phyloP scores from a whole-genome alignment of 2,797 vertebrate genomes.

The Meriones psammophilus region DNA sequence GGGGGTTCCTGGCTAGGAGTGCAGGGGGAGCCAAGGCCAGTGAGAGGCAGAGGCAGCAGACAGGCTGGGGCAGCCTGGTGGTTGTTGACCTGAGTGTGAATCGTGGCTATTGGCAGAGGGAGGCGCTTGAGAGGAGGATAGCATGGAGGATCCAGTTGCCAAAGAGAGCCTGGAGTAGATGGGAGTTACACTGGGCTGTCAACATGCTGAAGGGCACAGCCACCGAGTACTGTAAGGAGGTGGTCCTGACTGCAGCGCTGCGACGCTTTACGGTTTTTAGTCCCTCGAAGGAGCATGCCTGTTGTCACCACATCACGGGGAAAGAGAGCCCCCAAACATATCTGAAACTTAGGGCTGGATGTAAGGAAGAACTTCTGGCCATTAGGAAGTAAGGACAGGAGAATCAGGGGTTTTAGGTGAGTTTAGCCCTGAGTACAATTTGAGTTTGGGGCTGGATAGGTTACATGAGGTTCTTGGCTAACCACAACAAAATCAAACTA shows the following conservation, averaged over 20 bases:
- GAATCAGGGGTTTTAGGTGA: neutral
- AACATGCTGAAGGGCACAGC: neutral
- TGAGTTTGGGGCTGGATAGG: neutral
- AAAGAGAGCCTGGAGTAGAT: neutral
- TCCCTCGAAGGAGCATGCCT: neutral
- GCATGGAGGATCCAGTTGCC: neutral
- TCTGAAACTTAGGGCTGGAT: neutral
- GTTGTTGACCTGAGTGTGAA: slow-evolving; percentile 24
- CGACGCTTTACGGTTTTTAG: neutral
- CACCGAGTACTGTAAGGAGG: neutral
- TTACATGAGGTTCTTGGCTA: neutral
- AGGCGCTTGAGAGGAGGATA: neutral
- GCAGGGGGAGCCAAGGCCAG: neutral
- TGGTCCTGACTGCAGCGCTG: neutral
- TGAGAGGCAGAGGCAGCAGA: neutral
- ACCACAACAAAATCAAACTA: neutral
- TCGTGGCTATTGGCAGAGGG: neutral
- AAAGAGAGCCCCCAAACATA: neutral
- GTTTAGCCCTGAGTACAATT: neutral
- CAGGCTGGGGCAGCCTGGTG: neutral
- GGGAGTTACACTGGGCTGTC: neutral
- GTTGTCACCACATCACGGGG: neutral
- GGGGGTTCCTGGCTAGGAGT: neutral
- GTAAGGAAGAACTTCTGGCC: neutral
- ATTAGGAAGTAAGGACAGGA: neutral